Percentiles rank a stretch among this genome's conserved stretches.
Conservation (phyloP, 1,140 invertebrate species). For the Drosophila sechellia region DNA sequence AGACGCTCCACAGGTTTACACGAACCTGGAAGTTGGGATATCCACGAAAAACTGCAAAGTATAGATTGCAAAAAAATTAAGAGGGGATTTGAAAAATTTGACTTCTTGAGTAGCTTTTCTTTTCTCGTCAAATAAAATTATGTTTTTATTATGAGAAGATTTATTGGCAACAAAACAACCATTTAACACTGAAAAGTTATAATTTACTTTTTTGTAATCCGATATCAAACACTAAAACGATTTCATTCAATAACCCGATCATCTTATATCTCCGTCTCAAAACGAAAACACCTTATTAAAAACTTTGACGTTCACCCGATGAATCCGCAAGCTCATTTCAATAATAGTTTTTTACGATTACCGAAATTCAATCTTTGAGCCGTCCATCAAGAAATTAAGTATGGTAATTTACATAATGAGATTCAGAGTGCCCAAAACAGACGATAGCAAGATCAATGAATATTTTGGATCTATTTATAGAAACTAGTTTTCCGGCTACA, state of each 20-base stretch:
- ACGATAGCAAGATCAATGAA: slow-evolving; percentile 12
- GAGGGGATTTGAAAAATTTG: too few relatives aligned
- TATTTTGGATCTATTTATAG: slow-evolving; percentile 14
- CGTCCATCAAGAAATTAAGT: slow-evolving; percentile 21
- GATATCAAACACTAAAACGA: background rate
- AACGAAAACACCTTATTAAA: slow-evolving; percentile 15
- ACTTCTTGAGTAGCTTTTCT: too few relatives aligned
- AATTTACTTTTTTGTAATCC: slow-evolving; percentile 6
- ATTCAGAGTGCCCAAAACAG: slow-evolving; percentile 28
- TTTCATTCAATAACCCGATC: slow-evolving; percentile 20
- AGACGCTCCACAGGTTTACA: slow-evolving; percentile 73
- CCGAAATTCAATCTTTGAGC: slow-evolving; percentile 40
- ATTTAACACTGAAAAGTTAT: background rate
- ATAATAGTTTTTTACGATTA: slow-evolving; percentile 34
- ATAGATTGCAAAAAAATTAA: too few relatives aligned
- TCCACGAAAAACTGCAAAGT: background rate
- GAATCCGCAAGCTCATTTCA: slow-evolving; percentile 17
- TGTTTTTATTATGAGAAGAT: background rate
- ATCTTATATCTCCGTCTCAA: background rate
- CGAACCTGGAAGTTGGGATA: slow-evolving; percentile 23
- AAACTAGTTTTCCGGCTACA: slow-evolving; percentile 1
- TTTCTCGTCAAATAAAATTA: too few relatives aligned
- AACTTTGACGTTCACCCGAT: slow-evolving; percentile 5
- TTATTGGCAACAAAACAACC: background rate
- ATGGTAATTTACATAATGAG: slow-evolving; percentile 38